Conservation (phyloP, 2,888 invertebrate species). For the Platynereis dumerilii region DNA sequence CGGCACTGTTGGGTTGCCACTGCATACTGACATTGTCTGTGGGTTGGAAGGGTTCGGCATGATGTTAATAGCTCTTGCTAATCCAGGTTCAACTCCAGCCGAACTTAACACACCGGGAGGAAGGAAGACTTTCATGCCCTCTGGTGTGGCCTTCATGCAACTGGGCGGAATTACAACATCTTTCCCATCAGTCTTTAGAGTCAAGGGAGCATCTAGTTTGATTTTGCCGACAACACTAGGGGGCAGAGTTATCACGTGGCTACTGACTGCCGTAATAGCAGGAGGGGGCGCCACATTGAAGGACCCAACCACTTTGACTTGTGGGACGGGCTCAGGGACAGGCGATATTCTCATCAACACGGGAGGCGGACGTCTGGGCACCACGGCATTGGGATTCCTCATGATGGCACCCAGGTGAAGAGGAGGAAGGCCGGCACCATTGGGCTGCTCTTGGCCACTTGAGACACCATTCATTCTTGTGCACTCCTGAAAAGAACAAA, state of each 20-base stretch:
- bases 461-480: too few relatives aligned
- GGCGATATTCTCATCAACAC: background rate
- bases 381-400: too few relatives aligned
- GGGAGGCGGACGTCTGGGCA: too few relatives aligned
- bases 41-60: slow-evolving; percentile 1
- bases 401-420: too few relatives aligned
- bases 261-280: slow-evolving; percentile 14
- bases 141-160: slow-evolving; percentile 46
- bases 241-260: slow-evolving; percentile 53
- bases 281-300: too few relatives aligned
- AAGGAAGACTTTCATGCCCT: slow-evolving; percentile 50
- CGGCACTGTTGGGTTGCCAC: background rate
- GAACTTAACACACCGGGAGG: slow-evolving; percentile 41
- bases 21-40: background rate
- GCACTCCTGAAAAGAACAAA: too few relatives aligned
- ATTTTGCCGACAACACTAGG: slow-evolving; percentile 45
- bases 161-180: slow-evolving; percentile 52
- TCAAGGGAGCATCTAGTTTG: slow-evolving; percentile 47
- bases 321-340: background rate
- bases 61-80: background rate
- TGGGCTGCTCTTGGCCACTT: too few relatives aligned
- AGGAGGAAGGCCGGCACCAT: too few relatives aligned
- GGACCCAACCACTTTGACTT: background rate
- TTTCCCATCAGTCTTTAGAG: slow-evolving; percentile 51
- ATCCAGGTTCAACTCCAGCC: background rate